Evolutionary conservation across 2,113 vertebrate genomes (phyloP).

Genomic region (Ia io): DNA sequence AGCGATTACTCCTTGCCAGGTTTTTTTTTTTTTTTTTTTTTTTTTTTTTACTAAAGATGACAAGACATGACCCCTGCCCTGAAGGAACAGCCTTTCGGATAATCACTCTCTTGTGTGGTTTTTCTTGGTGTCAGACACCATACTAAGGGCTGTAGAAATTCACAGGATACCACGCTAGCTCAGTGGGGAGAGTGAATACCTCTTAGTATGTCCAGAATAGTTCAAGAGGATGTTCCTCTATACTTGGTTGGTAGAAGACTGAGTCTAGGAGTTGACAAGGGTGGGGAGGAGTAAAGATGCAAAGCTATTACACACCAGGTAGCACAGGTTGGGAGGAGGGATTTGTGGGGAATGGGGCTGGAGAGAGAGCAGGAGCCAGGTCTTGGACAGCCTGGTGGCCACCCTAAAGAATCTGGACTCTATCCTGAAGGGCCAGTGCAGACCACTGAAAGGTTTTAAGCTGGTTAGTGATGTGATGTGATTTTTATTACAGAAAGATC

Average conservation of each 20-base stretch:
- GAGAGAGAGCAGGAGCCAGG: too few species aligned
- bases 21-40: not conserved
- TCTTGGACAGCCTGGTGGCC: not conserved
- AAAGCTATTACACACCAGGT: not conserved
- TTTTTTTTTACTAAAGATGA: not conserved
- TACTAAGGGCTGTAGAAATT: not conserved
- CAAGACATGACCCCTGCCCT: not conserved
- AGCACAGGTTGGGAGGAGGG: not conserved
- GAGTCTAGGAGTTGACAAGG: not conserved
- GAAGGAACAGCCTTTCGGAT: not conserved
- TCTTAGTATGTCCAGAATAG: not conserved
- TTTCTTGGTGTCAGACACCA: not conserved
- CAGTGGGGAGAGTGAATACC: not conserved
- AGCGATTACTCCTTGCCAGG: not conserved
- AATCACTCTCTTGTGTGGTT: not conserved
- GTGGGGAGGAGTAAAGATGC: not conserved
- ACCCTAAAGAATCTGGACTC: not conserved
- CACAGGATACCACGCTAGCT: not conserved
- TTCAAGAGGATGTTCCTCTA: not conserved
- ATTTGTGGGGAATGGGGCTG: not conserved
- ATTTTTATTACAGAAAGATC: not conserved
- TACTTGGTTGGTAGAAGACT: not conserved
- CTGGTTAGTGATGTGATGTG: not conserved
- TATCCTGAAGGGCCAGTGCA: not conserved
- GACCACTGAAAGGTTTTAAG: not conserved